Evolutionary conservation across 1,140 invertebrate genomes (phyloP), one percentile per base, ranked within the genome.

Genomic region (Musca vetustissima): DNA sequence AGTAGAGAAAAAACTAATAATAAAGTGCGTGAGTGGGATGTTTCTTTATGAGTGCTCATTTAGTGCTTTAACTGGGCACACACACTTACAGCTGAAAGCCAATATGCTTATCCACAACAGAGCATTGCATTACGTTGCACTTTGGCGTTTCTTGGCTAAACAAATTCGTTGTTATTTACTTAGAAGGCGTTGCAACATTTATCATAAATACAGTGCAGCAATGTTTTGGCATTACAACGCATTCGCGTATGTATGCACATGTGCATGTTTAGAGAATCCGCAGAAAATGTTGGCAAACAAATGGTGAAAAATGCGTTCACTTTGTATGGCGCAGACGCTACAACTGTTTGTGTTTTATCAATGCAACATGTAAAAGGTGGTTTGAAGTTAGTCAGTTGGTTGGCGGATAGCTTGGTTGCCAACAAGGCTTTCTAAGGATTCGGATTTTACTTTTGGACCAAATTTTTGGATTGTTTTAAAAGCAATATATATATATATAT

Each of bases 341-440:
- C 36, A 43, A 6, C 11, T 43, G 28, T 28, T 28, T 28, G 36
- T 43, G 1, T 28, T 4, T 21, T 52, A 52, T 52, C 36, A 17
- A 36, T 28, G 36, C 57, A 36, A 61, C 57, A 61, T 43, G 57
- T 61, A 61, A 61, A 61, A 61, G 57, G 57, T 61, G 57, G 57
- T 28, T 61, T n/a, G 22, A 2, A 25, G 15, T 14, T 32, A 17
- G n/a, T 36, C n/a, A n/a, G n/a, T n/a, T n/a, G n/a, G 9, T 32
- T 15, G 28, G 7, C 3, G 8, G 28, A 8, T 28, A 28, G 28
- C 28, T 28, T 28, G 28, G 3, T 4, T 4, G 28, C 28, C n/a
- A n/a, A n/a, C n/a, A n/a, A 28, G 28, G 28, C 3, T 28, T 28
- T 4, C 28, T 28, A n/a, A n/a, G n/a, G 28, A 28, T 28, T 28